A percentile compares a stretch with the other conserved stretches of the same genome.
Evolutionary conservation across 1,140 invertebrate genomes (phyloP).

Genomic region (Chymomyza costata): DNA sequence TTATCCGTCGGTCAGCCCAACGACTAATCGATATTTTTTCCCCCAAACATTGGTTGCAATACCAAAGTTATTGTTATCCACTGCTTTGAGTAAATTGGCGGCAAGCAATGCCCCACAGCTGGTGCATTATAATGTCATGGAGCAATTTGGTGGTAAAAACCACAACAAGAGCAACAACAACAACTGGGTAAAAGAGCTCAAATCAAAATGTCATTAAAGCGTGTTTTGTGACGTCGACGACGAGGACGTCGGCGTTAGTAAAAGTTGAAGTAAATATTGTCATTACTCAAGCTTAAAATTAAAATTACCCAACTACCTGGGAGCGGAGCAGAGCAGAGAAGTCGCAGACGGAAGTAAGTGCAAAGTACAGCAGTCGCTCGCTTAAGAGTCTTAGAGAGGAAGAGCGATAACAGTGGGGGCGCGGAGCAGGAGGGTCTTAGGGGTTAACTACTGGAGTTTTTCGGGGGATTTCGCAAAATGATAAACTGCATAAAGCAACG

Average conservation of each 20-base stretch:
- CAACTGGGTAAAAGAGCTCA: constrained; percentile 26
- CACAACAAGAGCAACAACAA: constrained; percentile 6
- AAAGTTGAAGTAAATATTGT: constrained; percentile 74
- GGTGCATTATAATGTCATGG: too few species aligned
- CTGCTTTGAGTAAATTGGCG: too few species aligned
- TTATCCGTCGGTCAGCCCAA: too few species aligned
- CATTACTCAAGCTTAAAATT: constrained; percentile 75
- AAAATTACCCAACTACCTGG: constrained; percentile 65
- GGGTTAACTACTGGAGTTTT: not conserved
- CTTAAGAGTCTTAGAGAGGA: too few species aligned
- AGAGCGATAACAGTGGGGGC: constrained; percentile 25
- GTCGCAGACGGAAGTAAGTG: too few species aligned
- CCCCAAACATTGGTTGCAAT: too few species aligned
- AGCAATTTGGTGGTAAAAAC: constrained; percentile 9
- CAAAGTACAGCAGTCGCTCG: too few species aligned
- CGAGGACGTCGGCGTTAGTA: constrained; percentile 48
- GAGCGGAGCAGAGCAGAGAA: not conserved
- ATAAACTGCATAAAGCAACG: constrained; percentile 71
- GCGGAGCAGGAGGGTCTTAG: not conserved
- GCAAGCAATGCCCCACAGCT: too few species aligned
- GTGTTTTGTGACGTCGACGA: too few species aligned
- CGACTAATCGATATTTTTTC: too few species aligned
- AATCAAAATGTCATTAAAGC: constrained; percentile 73
- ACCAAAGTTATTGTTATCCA: too few species aligned
- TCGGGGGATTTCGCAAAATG: too few species aligned